Base-by-base conservation (phyloP, 1,140 invertebrate genomes). In the Akabosia matsudoensis region DNA sequence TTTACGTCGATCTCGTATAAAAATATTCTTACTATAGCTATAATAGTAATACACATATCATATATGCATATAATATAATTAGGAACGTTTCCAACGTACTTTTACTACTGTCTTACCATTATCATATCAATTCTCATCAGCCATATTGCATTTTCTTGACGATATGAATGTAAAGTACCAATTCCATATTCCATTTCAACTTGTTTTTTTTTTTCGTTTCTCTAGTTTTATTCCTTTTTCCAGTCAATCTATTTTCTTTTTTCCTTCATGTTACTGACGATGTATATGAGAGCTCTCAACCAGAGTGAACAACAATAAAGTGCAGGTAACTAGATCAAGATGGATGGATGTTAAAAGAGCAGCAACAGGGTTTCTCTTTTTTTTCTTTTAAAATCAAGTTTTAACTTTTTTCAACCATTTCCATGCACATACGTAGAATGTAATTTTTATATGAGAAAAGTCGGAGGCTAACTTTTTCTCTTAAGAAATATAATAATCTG, bases 251-350 rank as follows among this genome's bases (percentile, higher is more conserved):
- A n/a, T n/a, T n/a, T n/a, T n/a, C n/a, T n/a, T n/a, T n/a, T n/a
- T n/a, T n/a, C n/a, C n/a, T n/a, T n/a, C n/a, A n/a, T n/a, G n/a
- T n/a, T n/a, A n/a, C n/a, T n/a, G n/a, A n/a, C n/a, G n/a, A n/a
- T n/a, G n/a, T n/a, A n/a, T n/a, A n/a, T n/a, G n/a, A n/a, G n/a
- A n/a, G n/a, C n/a, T n/a, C n/a, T n/a, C n/a, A n/a, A n/a, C 37
- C 37, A 45, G 7, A 45, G 18, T 45, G 37, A n/a, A n/a, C n/a
- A n/a, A n/a, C 37, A 45, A 18, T 45, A 45, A 45, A 10, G 37
- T 45, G 37, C 37, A 10, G 37, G 37, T 45, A 45, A 45, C 37
- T 45, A 67, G 61, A 67, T 67, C 61, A 67, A 67, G 61, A 67
- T 67, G 61, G 61, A 67, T 67, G 22, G 61, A 30, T 67, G 22